A percentile compares a stretch with the other conserved stretches of the same genome.
Conservation (phyloP, 2,888 invertebrate genomes). For the Sicus ferrugineus region DNA sequence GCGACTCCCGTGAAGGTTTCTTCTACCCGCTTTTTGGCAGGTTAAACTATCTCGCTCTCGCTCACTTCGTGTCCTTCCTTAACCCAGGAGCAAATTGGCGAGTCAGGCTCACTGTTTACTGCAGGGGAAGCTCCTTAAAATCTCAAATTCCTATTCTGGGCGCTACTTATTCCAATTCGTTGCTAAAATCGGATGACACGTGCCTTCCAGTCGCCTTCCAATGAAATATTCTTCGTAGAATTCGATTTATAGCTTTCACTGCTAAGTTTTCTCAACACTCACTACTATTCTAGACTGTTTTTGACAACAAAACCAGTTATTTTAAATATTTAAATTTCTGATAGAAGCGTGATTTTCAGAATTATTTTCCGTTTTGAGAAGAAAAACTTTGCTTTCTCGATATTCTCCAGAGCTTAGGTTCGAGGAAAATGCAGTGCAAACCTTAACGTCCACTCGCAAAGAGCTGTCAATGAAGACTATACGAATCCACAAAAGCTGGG, state of each 20-base stretch:
- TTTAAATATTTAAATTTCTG: no score
- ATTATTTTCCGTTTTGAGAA: not conserved
- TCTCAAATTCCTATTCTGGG: no score
- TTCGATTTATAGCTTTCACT: not conserved
- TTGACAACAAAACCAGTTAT: slow-evolving; percentile 36
- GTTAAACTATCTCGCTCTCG: slow-evolving; percentile 22
- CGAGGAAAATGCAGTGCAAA: slow-evolving; percentile 29
- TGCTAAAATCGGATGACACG: not conserved
- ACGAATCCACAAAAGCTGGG: slow-evolving; percentile 37
- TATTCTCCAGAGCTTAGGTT: slow-evolving; percentile 19
- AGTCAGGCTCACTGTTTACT: no score
- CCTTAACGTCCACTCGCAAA: slow-evolving; percentile 39
- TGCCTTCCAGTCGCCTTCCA: not conserved
- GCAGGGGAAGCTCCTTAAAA: no score
- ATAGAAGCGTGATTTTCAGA: not conserved
- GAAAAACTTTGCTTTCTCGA: slow-evolving; percentile 2
- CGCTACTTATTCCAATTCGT: no score
- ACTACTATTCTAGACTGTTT: no score
- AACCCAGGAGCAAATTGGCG: not conserved
- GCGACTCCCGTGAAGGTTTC: slow-evolving; percentile 54
- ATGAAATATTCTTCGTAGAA: not conserved
- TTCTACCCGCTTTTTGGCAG: slow-evolving; percentile 35
- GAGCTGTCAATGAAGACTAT: slow-evolving; percentile 48
- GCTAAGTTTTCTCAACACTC: not conserved
- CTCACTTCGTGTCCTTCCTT: not conserved